These are phyloP conservation scores for Choloepus hoffmanni DNA, from an alignment of 2,113 vertebrate species.

Conservation along the genomic window DNA sequence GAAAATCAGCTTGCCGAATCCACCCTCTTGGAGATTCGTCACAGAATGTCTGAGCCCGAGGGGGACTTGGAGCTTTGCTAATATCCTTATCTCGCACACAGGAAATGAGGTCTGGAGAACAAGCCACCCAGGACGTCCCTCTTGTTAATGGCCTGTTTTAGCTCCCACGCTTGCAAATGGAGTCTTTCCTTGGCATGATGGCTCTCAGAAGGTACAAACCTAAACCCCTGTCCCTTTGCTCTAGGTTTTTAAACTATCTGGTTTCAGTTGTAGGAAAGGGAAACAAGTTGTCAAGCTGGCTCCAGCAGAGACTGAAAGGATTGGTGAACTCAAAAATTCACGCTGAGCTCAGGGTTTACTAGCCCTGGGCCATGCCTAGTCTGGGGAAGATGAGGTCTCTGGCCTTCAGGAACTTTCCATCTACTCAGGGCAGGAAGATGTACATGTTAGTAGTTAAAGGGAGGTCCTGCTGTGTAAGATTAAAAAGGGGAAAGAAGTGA, in stretches of 20 bases:
- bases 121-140: neutral
- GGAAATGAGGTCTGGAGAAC: neutral
- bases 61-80: neutral
- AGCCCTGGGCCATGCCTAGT: neutral
- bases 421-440: neutral
- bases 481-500: neutral
- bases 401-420: neutral
- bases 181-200: neutral
- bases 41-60: conserved; percentile 37
- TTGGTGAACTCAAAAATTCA: neutral
- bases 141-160: neutral
- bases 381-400: neutral
- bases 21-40: conserved; percentile 52
- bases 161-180: neutral
- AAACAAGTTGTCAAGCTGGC: neutral
- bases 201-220: neutral
- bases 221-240: neutral
- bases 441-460: neutral
- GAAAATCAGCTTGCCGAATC: conserved; percentile 57
- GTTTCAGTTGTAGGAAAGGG: conserved; percentile 15
- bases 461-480: neutral
- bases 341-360: neutral
- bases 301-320: neutral
- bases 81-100: conserved; percentile 43
- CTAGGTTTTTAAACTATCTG: neutral